These are phyloP conservation scores for Oreochromis niloticus DNA, from an alignment of 2,113 vertebrate genomes.

Conservation along the genomic window DNA sequence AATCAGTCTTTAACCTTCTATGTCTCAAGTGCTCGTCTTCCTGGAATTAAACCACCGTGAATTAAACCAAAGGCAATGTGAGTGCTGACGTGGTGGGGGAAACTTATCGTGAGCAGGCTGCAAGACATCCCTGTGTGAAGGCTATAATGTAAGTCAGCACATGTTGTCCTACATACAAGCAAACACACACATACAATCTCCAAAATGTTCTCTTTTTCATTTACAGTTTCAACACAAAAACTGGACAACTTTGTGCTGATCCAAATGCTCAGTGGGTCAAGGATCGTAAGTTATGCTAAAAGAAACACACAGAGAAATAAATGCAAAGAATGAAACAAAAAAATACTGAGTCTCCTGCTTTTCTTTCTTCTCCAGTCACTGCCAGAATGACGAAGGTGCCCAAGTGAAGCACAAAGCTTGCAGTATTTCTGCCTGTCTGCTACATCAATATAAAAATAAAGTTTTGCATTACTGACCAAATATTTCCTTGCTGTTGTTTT, in stretches of 20 bases:
- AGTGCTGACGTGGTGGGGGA: neutral
- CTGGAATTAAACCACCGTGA: neutral
- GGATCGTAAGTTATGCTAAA: too few relatives aligned
- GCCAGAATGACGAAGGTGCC: too few relatives aligned
- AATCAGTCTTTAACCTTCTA: too few relatives aligned
- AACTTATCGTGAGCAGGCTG: neutral
- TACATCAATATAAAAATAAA: too few relatives aligned
- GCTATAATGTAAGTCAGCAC: neutral
- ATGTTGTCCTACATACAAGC: neutral
- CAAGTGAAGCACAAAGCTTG: too few relatives aligned
- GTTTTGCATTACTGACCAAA: too few relatives aligned
- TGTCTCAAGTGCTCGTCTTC: too few relatives aligned
- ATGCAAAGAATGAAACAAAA: too few relatives aligned
- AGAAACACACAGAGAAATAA: neutral
- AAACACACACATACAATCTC: neutral
- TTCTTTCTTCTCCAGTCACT: too few relatives aligned
- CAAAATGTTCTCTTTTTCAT: neutral
- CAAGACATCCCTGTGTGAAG: neutral
- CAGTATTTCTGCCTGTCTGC: too few relatives aligned
- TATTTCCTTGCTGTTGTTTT: too few relatives aligned
- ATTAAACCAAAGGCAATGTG: neutral
- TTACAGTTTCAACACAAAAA: neutral
- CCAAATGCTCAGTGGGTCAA: neutral
- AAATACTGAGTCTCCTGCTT: too few relatives aligned
- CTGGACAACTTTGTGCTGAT: neutral